phyloP scores from a whole-genome alignment of 2,113 vertebrate genomes.

The Pycnonotus jocosus region DNA sequence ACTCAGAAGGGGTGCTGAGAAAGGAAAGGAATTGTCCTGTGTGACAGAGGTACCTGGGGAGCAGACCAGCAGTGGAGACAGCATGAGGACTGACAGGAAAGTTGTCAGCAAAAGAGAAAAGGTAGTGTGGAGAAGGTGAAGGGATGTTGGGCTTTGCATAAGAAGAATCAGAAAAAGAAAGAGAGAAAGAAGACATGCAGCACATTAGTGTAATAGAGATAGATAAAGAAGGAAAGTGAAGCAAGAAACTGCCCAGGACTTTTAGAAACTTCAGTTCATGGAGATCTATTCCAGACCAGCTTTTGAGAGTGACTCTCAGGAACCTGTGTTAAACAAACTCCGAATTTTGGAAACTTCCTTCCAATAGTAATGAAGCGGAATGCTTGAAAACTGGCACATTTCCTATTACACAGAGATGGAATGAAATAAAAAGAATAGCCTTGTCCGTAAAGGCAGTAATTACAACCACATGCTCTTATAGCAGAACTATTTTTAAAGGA shows the following conservation, averaged over 20 bases:
- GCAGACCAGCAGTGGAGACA: accelerated
- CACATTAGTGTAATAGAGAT: not conserved
- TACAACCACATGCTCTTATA: slow-evolving; percentile 22
- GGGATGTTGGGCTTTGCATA: accelerated
- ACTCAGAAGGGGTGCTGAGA: not conserved
- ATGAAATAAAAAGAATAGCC: slow-evolving; percentile 14
- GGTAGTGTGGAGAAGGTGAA: not conserved
- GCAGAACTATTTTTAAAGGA: not conserved
- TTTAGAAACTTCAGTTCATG: not conserved
- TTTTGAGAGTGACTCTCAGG: not conserved
- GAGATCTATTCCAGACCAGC: not conserved
- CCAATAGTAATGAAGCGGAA: not conserved
- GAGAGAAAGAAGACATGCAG: not conserved
- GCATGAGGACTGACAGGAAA: not conserved
- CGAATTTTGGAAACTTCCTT: not conserved
- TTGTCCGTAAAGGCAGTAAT: not conserved
- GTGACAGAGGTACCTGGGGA: not conserved
- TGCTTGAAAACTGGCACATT: slow-evolving; percentile 3
- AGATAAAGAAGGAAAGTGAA: not conserved
- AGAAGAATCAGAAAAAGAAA: not conserved
- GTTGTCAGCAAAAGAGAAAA: not conserved
- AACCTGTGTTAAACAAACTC: not conserved
- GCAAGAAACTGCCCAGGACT: not conserved
- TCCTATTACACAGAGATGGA: not conserved
- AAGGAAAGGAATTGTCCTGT: not conserved